Evolutionary conservation across 2,113 vertebrate genomes (phyloP), one percentile per base, ranked within the genome.

Genomic region (Rhinolophus ferrumequinum): DNA sequence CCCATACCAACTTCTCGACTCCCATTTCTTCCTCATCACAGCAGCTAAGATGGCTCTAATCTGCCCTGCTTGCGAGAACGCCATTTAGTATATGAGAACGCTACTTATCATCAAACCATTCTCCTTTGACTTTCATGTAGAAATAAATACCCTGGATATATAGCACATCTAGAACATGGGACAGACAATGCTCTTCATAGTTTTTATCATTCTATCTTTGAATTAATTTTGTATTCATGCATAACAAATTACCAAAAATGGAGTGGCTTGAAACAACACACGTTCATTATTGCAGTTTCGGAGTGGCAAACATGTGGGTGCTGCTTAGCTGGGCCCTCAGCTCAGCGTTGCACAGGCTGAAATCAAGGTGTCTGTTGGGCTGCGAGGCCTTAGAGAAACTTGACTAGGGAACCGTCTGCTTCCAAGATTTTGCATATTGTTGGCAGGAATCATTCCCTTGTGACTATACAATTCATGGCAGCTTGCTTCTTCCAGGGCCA

Each of bases 251-350:
- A 62, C 22, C 83, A 35, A 22, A 30, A 41, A 35, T 18, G 4
- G 7, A 44, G 52, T 28, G 30, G 38, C 8, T 92, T 66, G 52
- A 54, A 62, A 30, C 26, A 75, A 52, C 14, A 19, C 13, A 24
- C 10, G 7, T 2, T 62, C 30, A 11, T 69, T 54, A 62, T 76
- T 69, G 69, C 41, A 30, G 7, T n/a, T 67, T 52, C 18, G 0
- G 0, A 14, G 11, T 6, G 11, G 18, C 70, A 26, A 14, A 12
- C 13, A 33, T 33, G 11, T 21, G 30, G 2, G 26, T 3, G 6
- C 13, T 15, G 30, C 30, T n/a, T 19, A 16, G 2, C 16, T 24
- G 67, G 33, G 15, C n/a, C 6, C 1, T 26, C 44, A 16, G 54
- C 21, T 28, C 21, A 8, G 18, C 6, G 14, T 16, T 16, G 30